Evolutionary conservation across 64 coral and sea anemone species (phyloP).

Genomic region (Astreopora myriophthalma): DNA sequence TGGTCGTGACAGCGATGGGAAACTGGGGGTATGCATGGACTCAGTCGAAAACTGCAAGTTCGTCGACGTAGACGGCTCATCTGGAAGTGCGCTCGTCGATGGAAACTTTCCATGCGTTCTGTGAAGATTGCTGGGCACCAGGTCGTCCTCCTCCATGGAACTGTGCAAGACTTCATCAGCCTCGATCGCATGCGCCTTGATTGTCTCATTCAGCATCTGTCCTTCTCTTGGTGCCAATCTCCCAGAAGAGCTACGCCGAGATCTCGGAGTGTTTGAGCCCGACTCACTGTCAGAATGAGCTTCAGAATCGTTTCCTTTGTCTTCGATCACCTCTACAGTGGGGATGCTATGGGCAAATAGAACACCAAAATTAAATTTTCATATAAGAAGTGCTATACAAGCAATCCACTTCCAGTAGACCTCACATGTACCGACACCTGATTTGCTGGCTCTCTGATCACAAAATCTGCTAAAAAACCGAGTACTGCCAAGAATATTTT

Average conservation of each 20-base stretch:
- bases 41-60: constrained; percentile 15
- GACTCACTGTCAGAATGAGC: constrained; percentile 6
- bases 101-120: constrained; percentile 30
- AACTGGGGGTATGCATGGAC: constrained; percentile 10
- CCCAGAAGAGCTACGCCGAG: constrained; percentile 54
- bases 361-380: background rate
- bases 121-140: background rate
- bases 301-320: constrained; percentile 58
- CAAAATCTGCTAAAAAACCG: too few relatives aligned
- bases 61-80: background rate
- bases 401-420: too few relatives aligned
- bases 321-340: background rate
- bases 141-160: constrained; percentile 75
- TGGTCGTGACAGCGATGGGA: background rate
- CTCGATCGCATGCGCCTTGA: constrained; percentile 75
- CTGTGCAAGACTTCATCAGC: constrained; percentile 72
- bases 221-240: constrained; percentile 94
- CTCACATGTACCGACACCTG: too few relatives aligned
- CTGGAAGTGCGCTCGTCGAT: background rate
- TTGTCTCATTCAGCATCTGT: constrained; percentile 74
- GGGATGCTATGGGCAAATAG: background rate
- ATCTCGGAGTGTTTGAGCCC: constrained; percentile 1
- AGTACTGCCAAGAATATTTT: too few relatives aligned
- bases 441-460: too few relatives aligned
- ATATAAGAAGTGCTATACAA: background rate